A percentile compares a stretch with the other conserved stretches of the same genome.
Evolutionary conservation across 2,888 invertebrate species (phyloP).

Genomic region (Cistogaster globosa): DNA sequence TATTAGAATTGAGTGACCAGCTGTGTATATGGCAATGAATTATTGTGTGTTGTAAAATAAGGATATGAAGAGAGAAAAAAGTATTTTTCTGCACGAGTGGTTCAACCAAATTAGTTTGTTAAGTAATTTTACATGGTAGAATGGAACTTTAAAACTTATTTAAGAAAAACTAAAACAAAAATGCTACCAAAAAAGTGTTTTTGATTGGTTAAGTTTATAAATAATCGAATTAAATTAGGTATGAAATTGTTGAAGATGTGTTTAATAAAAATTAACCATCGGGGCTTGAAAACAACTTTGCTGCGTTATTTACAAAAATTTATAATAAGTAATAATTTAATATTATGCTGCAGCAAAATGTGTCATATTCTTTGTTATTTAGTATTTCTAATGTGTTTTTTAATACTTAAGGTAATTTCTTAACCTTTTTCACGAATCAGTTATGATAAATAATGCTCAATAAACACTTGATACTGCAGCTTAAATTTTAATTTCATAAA

Average conservation of each 20-base stretch:
- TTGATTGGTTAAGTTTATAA: slow-evolving; percentile 40
- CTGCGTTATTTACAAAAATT: too few species aligned
- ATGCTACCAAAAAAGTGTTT: background rate
- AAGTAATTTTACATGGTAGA: background rate
- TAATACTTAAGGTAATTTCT: too few species aligned
- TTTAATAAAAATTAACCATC: too few species aligned
- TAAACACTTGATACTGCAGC: too few species aligned
- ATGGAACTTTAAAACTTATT: background rate
- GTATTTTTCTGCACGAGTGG: slow-evolving; percentile 56
- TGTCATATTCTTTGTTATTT: too few species aligned
- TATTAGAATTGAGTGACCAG: slow-evolving; percentile 63
- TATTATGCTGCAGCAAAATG: too few species aligned
- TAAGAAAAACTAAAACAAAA: background rate
- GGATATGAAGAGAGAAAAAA: slow-evolving; percentile 1
- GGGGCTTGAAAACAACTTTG: too few species aligned
- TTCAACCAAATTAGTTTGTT: slow-evolving; percentile 44
- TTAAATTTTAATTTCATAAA: too few species aligned
- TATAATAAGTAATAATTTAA: too few species aligned
- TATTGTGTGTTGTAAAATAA: background rate
- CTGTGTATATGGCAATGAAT: slow-evolving; percentile 42
- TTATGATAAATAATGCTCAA: too few species aligned
- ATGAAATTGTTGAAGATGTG: background rate
- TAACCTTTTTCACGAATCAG: too few species aligned
- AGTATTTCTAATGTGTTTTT: too few species aligned
- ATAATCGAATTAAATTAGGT: slow-evolving; percentile 27